These are phyloP conservation scores for Hedychridium roseum DNA, from an alignment of 2,888 invertebrate species.

Conservation along the genomic window DNA sequence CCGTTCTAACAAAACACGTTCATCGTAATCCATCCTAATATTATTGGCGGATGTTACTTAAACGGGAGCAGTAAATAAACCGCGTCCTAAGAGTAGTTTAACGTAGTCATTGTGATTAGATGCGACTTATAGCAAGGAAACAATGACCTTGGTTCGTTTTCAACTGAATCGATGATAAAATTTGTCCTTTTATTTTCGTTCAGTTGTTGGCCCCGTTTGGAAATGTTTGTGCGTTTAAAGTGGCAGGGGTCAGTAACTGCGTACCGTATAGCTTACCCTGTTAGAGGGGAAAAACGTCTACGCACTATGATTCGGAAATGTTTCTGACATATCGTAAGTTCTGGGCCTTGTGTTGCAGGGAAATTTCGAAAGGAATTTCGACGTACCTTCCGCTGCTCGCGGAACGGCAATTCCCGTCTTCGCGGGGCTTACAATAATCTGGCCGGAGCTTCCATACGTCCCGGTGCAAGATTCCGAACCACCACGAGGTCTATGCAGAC, in stretches of 20 bases:
- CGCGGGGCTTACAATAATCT: slow-evolving; percentile 42
- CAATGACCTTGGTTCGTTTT: neutral
- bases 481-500: slow-evolving; percentile 41
- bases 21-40: too few relatives aligned
- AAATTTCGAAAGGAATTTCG: slow-evolving; percentile 65
- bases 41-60: too few relatives aligned
- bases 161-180: too few relatives aligned
- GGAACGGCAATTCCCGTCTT: slow-evolving; percentile 21
- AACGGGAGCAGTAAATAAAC: too few relatives aligned
- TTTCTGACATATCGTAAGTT: neutral
- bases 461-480: slow-evolving; percentile 26
- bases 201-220: too few relatives aligned
- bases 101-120: too few relatives aligned
- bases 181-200: too few relatives aligned
- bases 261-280: slow-evolving; percentile 29
- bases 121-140: too few relatives aligned
- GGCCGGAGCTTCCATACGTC: slow-evolving; percentile 34
- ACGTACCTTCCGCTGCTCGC: slow-evolving; percentile 58
- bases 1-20: too few relatives aligned
- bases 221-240: neutral
- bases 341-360: slow-evolving; percentile 51
- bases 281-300: neutral
- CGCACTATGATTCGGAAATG: neutral
- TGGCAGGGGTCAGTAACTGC: slow-evolving; percentile 17
- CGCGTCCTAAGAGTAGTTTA: too few relatives aligned